Evolutionary conservation across 1,140 invertebrate species (phyloP).

Genomic region (Cyclargus thomasi): DNA sequence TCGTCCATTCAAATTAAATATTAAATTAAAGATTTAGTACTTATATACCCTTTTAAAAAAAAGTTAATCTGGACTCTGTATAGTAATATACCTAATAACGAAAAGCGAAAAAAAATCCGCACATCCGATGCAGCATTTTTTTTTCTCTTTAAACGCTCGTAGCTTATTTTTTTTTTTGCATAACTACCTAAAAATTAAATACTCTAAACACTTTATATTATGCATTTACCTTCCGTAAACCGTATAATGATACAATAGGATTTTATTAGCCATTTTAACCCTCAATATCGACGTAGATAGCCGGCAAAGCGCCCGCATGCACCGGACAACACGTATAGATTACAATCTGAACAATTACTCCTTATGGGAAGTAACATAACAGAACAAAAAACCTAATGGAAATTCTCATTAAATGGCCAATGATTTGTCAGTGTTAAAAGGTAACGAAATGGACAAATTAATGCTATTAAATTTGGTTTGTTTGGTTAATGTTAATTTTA

Average conservation of each 20-base stretch:
- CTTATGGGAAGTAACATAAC: constrained; percentile 29
- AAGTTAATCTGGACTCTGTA: too few relatives aligned
- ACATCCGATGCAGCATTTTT: too few relatives aligned
- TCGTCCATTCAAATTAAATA: too few relatives aligned
- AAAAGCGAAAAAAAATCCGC: too few relatives aligned
- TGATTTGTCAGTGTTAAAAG: not conserved
- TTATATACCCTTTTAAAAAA: too few relatives aligned
- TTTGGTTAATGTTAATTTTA: not conserved
- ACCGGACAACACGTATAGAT: constrained; percentile 47
- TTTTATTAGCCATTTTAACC: not conserved
- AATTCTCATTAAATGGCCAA: not conserved
- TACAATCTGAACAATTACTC: constrained; percentile 30
- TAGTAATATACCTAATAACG: too few relatives aligned
- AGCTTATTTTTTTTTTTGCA: too few relatives aligned
- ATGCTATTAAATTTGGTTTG: not conserved
- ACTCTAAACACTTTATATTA: too few relatives aligned
- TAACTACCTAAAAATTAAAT: too few relatives aligned
- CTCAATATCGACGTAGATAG: constrained; percentile 31
- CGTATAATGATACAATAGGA: not conserved
- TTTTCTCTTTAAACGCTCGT: too few relatives aligned
- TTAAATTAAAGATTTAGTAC: too few relatives aligned
- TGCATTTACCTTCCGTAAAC: not conserved
- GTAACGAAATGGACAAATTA: not conserved
- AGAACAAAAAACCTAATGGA: constrained; percentile 11
- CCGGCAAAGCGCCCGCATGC: constrained; percentile 50